Evolutionary conservation across 2,888 invertebrate species (phyloP).

Genomic region (Cataglyphis livida): DNA sequence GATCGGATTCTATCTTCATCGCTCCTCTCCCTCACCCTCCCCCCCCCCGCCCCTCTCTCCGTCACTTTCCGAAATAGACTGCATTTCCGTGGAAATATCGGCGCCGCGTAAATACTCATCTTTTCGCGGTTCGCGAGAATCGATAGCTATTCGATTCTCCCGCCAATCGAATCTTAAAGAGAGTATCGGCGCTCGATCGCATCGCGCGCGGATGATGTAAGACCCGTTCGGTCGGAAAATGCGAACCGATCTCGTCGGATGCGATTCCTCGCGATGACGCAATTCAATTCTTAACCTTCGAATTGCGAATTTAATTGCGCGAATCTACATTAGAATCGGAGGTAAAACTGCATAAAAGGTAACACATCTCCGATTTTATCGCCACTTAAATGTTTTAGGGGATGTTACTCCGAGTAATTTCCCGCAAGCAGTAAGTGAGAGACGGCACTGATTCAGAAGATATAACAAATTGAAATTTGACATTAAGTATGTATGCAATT

Average conservation of each 20-base stretch:
- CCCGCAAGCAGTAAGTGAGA: too few species aligned
- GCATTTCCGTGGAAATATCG: slow-evolving; percentile 48
- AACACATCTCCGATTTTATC: too few species aligned
- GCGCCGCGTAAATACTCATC: slow-evolving; percentile 46
- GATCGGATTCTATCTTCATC: slow-evolving; percentile 55
- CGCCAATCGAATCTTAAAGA: slow-evolving; percentile 46
- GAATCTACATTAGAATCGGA: background rate
- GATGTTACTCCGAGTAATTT: too few species aligned
- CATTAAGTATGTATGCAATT: too few species aligned
- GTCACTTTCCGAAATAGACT: slow-evolving; percentile 2
- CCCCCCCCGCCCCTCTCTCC: background rate
- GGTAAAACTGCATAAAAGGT: too few species aligned
- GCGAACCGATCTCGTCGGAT: slow-evolving; percentile 23
- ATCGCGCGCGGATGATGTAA: slow-evolving; percentile 17
- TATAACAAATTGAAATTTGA: too few species aligned
- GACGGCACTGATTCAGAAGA: too few species aligned
- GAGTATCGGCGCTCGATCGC: slow-evolving; percentile 17
- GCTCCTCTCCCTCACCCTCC: background rate
- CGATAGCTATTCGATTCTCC: slow-evolving; percentile 18
- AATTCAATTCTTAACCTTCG: slow-evolving; percentile 13
- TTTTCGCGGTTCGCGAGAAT: slow-evolving; percentile 46
- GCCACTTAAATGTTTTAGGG: too few species aligned
- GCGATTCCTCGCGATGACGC: slow-evolving; percentile 1
- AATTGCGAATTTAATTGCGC: slow-evolving; percentile 32
- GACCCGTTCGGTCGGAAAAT: slow-evolving; percentile 21